A percentile compares a stretch with the other conserved stretches of the same genome.
phyloP scores from a whole-genome alignment of 2,797 vertebrate genomes.

The Melanotaenia maccullochi region DNA sequence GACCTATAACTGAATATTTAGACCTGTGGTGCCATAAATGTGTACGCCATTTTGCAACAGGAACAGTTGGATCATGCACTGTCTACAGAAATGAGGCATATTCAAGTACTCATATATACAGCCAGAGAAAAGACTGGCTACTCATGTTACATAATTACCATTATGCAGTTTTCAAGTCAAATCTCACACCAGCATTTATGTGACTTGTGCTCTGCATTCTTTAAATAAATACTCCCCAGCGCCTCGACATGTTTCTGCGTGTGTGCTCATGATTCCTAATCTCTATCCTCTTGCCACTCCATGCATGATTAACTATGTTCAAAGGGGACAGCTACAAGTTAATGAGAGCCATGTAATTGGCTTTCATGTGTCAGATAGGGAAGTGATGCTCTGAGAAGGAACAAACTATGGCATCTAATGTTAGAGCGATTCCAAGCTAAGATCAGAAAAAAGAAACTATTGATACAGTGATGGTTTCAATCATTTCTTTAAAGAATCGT shows the following conservation, averaged over 20 bases:
- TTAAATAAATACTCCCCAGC: slow-evolving; percentile 48
- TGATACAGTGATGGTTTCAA: neutral
- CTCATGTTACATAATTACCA: slow-evolving; percentile 7
- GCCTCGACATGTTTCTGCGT: slow-evolving; percentile 50
- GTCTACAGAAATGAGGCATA: slow-evolving; percentile 6
- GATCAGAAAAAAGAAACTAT: neutral
- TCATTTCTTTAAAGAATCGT: neutral
- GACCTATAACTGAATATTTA: slow-evolving; percentile 36
- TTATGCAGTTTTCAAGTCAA: slow-evolving; percentile 25
- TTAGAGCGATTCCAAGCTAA: slow-evolving; percentile 20
- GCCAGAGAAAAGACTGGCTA: slow-evolving; percentile 6
- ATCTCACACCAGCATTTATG: slow-evolving; percentile 35
- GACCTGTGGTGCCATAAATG: slow-evolving; percentile 9
- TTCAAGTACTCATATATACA: slow-evolving; percentile 6
- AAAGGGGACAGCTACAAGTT: slow-evolving; percentile 64
- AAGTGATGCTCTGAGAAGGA: slow-evolving; percentile 17
- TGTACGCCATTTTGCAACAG: neutral
- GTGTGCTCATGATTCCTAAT: slow-evolving; percentile 61
- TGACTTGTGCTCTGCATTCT: slow-evolving; percentile 23
- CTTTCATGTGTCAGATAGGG: slow-evolving; percentile 51
- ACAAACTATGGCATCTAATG: slow-evolving; percentile 17
- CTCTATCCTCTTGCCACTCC: slow-evolving; percentile 52
- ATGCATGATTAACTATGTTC: slow-evolving; percentile 70
- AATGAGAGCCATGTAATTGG: slow-evolving; percentile 70
- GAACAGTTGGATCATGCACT: slow-evolving; percentile 26